Base-by-base conservation (phyloP, 2,113 vertebrate genomes). In the Rousettus leschenaultii region DNA sequence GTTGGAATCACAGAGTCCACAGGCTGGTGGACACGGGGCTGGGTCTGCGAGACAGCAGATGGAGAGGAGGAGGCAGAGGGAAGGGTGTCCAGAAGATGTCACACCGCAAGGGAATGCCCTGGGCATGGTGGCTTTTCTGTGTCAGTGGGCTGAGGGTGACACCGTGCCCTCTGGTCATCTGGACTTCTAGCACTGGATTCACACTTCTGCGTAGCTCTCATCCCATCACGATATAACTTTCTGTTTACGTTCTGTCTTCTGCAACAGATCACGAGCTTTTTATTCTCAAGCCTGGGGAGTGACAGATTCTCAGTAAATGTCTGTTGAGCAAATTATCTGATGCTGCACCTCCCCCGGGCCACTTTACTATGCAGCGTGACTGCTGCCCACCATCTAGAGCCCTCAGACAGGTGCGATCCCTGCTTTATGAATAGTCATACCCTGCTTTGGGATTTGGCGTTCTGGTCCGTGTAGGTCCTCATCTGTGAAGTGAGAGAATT, bases 341-440 rank as follows among this genome's bases (percentile, higher is more conserved):
- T 45, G 26, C 40, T n/a, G 53, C 9, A 0, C 45, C 43, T 26
- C 35, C 70, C 63, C 11, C n/a, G 0, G 1, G 35, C 30, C 55
- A 16, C 26, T 21, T 19, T 22, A 9, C 24, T 26, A 7, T 30
- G 30, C 53, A 63, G 75, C 3, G 0, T 8, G 21, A 63, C 77
- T 35, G 24, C 77, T 38, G 57, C n/a, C 28, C 28, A 38, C 51
- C 0, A 0, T 38, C n/a, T 55, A 0, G 13, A 16, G 21, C 0
- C 1, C 65, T n/a, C 40, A 7, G 10, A 1, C 14, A 24, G 14
- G 22, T 6, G 0, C 12, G 21, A 3, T 3, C 13, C 5, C 2
- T 51, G 80, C 55, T 48, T 38, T 35, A 12, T 9, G 26, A 45
- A 3, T 2, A 13, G 40, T 55, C 55, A 22, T 45, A 24, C 19